Base-by-base conservation (phyloP, 2,888 invertebrate species). In the Drosophila stalkeri region DNA sequence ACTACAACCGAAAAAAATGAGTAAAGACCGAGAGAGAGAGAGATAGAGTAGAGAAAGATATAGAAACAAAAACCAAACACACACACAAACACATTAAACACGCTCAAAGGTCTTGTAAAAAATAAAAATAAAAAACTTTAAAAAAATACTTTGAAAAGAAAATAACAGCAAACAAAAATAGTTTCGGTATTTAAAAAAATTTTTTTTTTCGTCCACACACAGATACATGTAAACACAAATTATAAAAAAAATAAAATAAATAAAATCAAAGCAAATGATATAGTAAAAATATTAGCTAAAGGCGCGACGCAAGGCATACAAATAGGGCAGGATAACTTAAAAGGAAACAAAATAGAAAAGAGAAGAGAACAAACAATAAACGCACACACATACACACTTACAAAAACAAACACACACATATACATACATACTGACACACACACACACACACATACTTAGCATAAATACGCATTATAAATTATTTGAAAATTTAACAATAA, bases 91-190 rank as follows among this genome's bases (percentile, higher is more conserved):
- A 44, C 27, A 31, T 12, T 69, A 71, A 81, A 79, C 81, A 86
- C 81, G 81, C 77, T 81, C 81, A 83, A 79, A 77, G 61, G 61
- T 86, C 77, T 74, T 86, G 76, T 77, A 76, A 76, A 72, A 74
- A 70, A 56, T 73, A 62, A 64, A 69, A 68, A 59, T 23, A 18
- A 33, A 39, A 43, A 72, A 70, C 77, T 60, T 37, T 0, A 3
- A 18, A n/a, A 20, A 6, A 44, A 39, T 16, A 39, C 62, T 49
- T 31, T 49, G n/a, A 57, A 55, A 43, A 31, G 18, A 43, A 59
- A 55, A 67, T 56, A 60, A 65, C 56, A 49, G 41, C 18, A 57
- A 5, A 44, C 12, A 51, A n/a, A 37, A 16, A 11, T 20, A 20
- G 12, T 12, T 11, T 5, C 27, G 43, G 0, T 61, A 31, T 27